A percentile compares a stretch with the other conserved stretches of the same genome.
These are phyloP conservation scores for Alouatta palliata DNA, from an alignment of 2,113 vertebrate species.

Conservation along the genomic window DNA sequence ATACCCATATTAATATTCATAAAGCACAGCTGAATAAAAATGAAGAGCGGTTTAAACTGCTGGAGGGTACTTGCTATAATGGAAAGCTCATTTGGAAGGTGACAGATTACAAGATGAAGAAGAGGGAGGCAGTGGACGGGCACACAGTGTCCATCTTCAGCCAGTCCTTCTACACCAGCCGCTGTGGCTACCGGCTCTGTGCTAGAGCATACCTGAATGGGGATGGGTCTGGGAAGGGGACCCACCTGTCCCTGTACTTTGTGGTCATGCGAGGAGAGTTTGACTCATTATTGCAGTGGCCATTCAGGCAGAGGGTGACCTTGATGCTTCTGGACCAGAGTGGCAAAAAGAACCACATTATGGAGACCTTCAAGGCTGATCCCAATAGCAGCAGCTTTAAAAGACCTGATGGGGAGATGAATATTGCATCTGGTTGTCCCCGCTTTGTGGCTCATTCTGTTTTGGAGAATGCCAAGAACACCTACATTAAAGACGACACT, in stretches of 20 bases:
- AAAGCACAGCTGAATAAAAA: conserved; percentile 89
- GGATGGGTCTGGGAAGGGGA: conserved; percentile 89
- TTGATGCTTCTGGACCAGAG: conserved; percentile 92
- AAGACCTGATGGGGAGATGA: conserved; percentile 89
- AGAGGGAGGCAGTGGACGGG: conserved; percentile 86
- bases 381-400: conserved; percentile 89
- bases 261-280: conserved; percentile 96
- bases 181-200: conserved; percentile 92
- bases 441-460: conserved; percentile 86
- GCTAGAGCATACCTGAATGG: conserved; percentile 91
- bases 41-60: conserved; percentile 88
- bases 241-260: conserved; percentile 92
- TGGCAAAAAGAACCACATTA: conserved; percentile 86
- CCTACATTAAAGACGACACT: conserved; percentile 90
- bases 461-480: conserved; percentile 86
- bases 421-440: conserved; percentile 90
- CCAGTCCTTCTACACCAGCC: conserved; percentile 91
- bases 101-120: conserved; percentile 87
- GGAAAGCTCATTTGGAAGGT: conserved; percentile 97
- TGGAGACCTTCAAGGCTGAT: conserved; percentile 89
- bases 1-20: conserved; percentile 86
- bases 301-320: conserved; percentile 92
- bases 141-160: conserved; percentile 88
- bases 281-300: conserved; percentile 93
- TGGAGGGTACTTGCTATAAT: conserved; percentile 89